A percentile compares a stretch with the other conserved stretches of the same genome.
Evolutionary conservation across 2,797 vertebrate species (phyloP).

Genomic region (Uromys caudimaculatus): DNA sequence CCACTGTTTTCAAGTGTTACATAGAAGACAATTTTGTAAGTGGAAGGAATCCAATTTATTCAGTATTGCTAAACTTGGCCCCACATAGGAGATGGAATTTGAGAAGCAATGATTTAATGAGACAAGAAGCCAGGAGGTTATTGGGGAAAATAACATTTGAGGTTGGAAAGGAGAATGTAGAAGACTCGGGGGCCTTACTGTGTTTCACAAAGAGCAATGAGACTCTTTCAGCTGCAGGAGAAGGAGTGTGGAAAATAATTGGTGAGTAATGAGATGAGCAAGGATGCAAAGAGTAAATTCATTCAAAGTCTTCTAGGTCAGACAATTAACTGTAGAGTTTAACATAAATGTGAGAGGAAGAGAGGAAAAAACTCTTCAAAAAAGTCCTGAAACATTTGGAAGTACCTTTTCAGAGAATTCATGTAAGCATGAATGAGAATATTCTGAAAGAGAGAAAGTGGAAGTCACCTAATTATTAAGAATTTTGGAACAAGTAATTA

Average conservation of each 20-base stretch:
- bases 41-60: not conserved
- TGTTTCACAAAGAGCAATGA: not conserved
- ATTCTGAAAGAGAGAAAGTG: not conserved
- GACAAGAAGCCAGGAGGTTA: not conserved
- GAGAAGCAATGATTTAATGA: not conserved
- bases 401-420: constrained; percentile 7
- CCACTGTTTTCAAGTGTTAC: not conserved
- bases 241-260: not conserved
- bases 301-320: not conserved
- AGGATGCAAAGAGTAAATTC: not conserved
- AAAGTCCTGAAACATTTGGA: not conserved
- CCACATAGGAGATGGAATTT: not conserved
- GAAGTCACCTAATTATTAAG: not conserved
- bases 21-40: not conserved
- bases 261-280: not conserved
- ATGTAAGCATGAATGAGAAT: not conserved
- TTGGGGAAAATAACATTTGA: not conserved
- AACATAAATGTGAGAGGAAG: not conserved
- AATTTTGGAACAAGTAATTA: not conserved
- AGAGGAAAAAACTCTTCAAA: not conserved
- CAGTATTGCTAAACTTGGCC: not conserved
- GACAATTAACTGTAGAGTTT: not conserved
- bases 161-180: not conserved
- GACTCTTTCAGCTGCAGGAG: not conserved
- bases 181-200: accelerated